Evolutionary conservation across 2,888 invertebrate genomes (phyloP).

Genomic region (Cantharis nigra): DNA sequence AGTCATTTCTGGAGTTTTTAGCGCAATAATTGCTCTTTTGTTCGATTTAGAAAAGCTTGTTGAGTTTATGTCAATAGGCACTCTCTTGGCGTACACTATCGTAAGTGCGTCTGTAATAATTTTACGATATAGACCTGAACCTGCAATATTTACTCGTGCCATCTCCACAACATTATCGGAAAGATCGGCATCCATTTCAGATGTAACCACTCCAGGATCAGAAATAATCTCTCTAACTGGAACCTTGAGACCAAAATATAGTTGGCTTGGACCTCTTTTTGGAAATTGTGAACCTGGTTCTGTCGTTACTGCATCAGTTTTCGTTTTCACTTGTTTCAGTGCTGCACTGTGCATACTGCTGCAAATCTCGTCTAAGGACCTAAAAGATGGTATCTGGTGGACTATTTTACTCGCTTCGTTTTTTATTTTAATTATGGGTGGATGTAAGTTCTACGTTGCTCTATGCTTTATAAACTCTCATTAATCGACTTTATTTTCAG

Average conservation of each 20-base stretch:
- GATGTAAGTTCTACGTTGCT: constrained; percentile 60
- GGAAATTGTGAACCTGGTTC: constrained; percentile 78
- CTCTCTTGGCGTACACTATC: constrained; percentile 85
- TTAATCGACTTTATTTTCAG: constrained; percentile 50
- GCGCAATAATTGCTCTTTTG: constrained; percentile 78
- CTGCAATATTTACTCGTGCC: constrained; percentile 35
- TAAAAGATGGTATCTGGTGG: constrained; percentile 68
- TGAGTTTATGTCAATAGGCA: constrained; percentile 94
- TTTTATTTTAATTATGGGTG: constrained; percentile 65
- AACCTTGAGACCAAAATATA: constrained; percentile 73
- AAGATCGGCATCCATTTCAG: constrained; percentile 50
- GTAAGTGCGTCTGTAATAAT: constrained; percentile 90
- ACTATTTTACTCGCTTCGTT: constrained; percentile 66
- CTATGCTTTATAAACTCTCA: neutral
- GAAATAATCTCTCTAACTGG: constrained; percentile 68
- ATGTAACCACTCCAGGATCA: constrained; percentile 50
- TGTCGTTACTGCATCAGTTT: constrained; percentile 73
- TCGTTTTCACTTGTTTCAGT: constrained; percentile 69
- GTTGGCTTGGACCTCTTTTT: constrained; percentile 73
- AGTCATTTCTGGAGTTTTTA: constrained; percentile 74
- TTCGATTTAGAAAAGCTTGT: constrained; percentile 89
- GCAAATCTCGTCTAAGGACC: constrained; percentile 60
- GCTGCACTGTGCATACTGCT: constrained; percentile 72
- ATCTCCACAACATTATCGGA: constrained; percentile 50
- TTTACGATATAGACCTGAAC: constrained; percentile 66